Conservation (phyloP, 2,888 invertebrate species). For the Amphimallon solstitiale region DNA sequence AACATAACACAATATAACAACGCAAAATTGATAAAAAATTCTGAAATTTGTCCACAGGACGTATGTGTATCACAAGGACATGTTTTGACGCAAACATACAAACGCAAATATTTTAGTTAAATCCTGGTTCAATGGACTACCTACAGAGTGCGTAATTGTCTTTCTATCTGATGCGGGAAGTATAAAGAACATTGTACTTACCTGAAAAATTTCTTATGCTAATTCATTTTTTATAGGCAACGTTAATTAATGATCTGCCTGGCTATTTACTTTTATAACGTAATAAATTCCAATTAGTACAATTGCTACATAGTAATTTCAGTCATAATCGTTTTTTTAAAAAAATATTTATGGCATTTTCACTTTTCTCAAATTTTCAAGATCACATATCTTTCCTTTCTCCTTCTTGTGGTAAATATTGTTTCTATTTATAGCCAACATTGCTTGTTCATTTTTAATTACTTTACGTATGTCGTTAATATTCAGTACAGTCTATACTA, state of each 20-base stretch:
- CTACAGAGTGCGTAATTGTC: constrained; percentile 34
- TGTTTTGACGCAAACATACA: constrained; percentile 42
- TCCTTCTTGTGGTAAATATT: no score
- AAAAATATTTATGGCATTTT: no score
- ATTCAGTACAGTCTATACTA: no score
- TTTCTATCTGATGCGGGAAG: constrained; percentile 19
- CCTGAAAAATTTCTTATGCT: constrained; percentile 20
- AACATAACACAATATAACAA: constrained; percentile 23
- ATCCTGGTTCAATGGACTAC: constrained; percentile 38
- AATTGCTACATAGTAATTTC: no score
- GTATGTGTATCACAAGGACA: constrained; percentile 45
- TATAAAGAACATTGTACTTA: constrained; percentile 29
- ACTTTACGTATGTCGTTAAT: no score
- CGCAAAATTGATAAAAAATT: constrained; percentile 18
- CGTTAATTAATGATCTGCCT: background rate
- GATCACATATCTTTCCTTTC: no score
- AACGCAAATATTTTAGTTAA: constrained; percentile 46
- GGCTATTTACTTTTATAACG: background rate
- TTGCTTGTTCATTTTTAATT: no score
- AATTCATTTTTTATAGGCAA: constrained; percentile 1
- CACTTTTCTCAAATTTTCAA: no score
- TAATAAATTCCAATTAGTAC: no score
- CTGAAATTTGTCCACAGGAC: constrained; percentile 21
- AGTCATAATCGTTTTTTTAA: no score
- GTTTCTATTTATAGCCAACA: no score